These are phyloP conservation scores for Propithecus deckenii DNA, from an alignment of 2,797 vertebrate species.

Conservation along the genomic window DNA sequence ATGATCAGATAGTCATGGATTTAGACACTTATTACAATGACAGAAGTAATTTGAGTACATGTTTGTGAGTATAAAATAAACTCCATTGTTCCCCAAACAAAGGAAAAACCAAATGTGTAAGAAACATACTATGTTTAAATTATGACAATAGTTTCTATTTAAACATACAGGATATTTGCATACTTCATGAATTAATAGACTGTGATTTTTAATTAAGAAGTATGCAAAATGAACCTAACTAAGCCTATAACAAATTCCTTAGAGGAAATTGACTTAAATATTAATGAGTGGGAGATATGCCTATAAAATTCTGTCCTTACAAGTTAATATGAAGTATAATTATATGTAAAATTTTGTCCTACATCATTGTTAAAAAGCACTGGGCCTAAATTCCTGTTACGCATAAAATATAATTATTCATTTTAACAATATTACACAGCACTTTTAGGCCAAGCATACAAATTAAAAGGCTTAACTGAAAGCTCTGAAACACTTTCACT, in stretches of 20 bases:
- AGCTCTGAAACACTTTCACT: neutral
- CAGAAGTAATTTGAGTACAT: neutral
- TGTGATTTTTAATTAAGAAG: neutral
- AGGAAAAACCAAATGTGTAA: neutral
- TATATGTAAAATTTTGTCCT: constrained; percentile 23
- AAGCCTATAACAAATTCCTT: constrained; percentile 14
- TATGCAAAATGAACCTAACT: constrained; percentile 11
- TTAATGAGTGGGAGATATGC: constrained; percentile 39
- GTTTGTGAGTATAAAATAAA: neutral
- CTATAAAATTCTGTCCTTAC: constrained; percentile 24
- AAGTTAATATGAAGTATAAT: constrained; percentile 44
- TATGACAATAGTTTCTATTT: constrained; percentile 1
- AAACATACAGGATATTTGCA: neutral
- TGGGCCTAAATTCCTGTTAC: constrained; percentile 25
- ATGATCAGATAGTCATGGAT: neutral
- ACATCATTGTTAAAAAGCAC: neutral
- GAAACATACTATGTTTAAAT: neutral
- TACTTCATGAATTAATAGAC: constrained; percentile 32
- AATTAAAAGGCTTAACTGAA: neutral
- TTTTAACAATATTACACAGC: constrained; percentile 20
- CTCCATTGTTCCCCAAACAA: neutral
- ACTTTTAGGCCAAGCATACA: neutral
- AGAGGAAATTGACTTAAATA: constrained; percentile 43
- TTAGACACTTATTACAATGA: neutral
- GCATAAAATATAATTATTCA: constrained; percentile 32